Conservation (phyloP, 2,888 invertebrate species). For the Neoaliturus tenellus region DNA sequence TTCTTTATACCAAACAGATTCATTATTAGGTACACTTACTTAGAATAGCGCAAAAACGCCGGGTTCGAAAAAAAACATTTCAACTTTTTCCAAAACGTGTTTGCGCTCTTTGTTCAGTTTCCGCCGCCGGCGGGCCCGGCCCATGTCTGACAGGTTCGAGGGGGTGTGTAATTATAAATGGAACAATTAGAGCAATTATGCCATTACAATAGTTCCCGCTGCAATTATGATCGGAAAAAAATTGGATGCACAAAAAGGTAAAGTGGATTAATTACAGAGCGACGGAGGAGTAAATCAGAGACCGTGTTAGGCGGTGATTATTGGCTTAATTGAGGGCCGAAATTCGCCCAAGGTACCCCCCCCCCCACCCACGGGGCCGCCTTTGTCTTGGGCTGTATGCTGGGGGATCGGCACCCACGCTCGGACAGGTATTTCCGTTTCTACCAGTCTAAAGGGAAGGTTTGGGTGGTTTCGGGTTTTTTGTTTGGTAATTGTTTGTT, state of each 20-base stretch:
- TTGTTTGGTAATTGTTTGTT: too few species aligned
- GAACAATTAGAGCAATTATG: constrained; percentile 47
- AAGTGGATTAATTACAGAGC: constrained; percentile 42
- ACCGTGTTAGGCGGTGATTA: constrained; percentile 18
- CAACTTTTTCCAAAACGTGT: too few species aligned
- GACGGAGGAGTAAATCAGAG: constrained; percentile 5
- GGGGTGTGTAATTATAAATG: constrained; percentile 45
- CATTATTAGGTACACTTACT: too few species aligned
- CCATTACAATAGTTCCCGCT: constrained; percentile 18
- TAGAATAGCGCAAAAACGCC: too few species aligned
- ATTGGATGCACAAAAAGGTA: constrained; percentile 41
- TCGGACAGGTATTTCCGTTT: neutral
- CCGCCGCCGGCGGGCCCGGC: neutral
- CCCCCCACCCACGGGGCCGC: neutral
- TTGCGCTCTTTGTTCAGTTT: too few species aligned
- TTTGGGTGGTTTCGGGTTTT: too few species aligned
- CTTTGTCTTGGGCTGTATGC: neutral
- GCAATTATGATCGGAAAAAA: constrained; percentile 40
- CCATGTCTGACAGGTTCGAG: neutral
- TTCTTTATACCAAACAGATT: too few species aligned
- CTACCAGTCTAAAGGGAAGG: too few species aligned
- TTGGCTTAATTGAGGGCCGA: constrained; percentile 35
- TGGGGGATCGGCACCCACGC: neutral
- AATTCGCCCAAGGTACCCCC: constrained; percentile 1
- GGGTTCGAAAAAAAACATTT: too few species aligned